Evolutionary conservation across 2,888 invertebrate genomes (phyloP), one percentile per base, ranked within the genome.

Genomic region (Malthinus seriepunctatus): DNA sequence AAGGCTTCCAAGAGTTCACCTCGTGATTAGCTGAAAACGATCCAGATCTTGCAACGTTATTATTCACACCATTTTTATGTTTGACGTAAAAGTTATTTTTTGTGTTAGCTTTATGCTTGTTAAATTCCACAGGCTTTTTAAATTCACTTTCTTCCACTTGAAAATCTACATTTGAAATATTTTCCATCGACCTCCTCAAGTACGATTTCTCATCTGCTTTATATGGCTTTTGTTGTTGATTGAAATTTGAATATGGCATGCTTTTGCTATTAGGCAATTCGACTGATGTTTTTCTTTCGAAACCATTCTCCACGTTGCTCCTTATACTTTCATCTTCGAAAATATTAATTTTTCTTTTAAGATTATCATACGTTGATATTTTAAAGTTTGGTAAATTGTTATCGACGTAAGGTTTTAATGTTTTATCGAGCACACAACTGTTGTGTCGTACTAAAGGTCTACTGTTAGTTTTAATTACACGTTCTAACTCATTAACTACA

Each of bases 241-340:
- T n/a, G n/a, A n/a, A n/a, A 12, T 38, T 38, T 9, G 38, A 38
- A 49, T 38, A 11, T 35, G 23, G 14, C 10, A 32, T 35, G 5
- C 14, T 32, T 53, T 34, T 11, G 44, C 10, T 35, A 8, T 55
- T 55, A 42, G 60, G 33, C 32, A 52, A 46, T 31, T 66, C 67
- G 15, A 50, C 50, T 32, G 51, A 62, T 6, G 63, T 66, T 53
- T 60, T 68, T 48, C 63, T 50, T 56, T 67, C 71, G 39, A 53
- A 46, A n/a, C 46, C 8, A 31, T 39, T 63, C 45, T 72, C 71
- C 3, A 69, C 69, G 64, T 75, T 79, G 62, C 78, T 79, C 56
- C 77, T 66, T 37, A 79, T 70, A 8, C 77, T 79, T 51, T 79
- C 79, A 57, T 79, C 79, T 65, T 79, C 79, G 63, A 78, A 79